phyloP scores from a whole-genome alignment of 2,888 invertebrate genomes.

The Xestoiulus laeticollis region DNA sequence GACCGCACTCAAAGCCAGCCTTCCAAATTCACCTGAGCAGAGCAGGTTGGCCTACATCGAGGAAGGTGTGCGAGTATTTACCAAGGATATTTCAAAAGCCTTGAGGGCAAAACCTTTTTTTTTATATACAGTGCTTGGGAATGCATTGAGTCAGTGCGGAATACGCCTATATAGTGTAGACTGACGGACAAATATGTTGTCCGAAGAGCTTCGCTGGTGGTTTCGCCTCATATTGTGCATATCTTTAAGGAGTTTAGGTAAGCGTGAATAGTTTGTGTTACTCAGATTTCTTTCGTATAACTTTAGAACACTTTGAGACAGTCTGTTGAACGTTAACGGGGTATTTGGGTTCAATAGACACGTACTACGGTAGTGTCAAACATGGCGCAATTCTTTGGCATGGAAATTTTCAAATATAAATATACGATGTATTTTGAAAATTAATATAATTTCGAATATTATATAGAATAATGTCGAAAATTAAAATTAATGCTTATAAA shows the following conservation, averaged over 20 bases:
- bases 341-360: neutral
- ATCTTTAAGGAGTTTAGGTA: neutral
- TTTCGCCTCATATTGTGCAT: neutral
- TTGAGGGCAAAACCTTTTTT: neutral
- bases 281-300: neutral
- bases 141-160: conserved; percentile 1
- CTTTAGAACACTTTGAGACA: neutral
- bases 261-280: neutral
- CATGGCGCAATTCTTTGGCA: neutral
- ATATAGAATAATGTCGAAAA: too few relatives aligned
- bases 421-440: too few relatives aligned
- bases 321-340: neutral
- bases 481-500: too few relatives aligned
- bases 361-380: neutral
- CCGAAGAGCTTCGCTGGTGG: conserved; percentile 18
- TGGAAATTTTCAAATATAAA: too few relatives aligned
- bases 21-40: conserved; percentile 30
- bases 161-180: conserved; percentile 23
- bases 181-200: neutral
- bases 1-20: neutral
- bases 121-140: neutral
- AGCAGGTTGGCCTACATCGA: conserved; percentile 32
- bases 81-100: conserved; percentile 40
- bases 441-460: too few relatives aligned
- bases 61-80: conserved; percentile 31